phyloP scores from a whole-genome alignment of 1,140 invertebrate genomes.

The Scaptomyza montana region DNA sequence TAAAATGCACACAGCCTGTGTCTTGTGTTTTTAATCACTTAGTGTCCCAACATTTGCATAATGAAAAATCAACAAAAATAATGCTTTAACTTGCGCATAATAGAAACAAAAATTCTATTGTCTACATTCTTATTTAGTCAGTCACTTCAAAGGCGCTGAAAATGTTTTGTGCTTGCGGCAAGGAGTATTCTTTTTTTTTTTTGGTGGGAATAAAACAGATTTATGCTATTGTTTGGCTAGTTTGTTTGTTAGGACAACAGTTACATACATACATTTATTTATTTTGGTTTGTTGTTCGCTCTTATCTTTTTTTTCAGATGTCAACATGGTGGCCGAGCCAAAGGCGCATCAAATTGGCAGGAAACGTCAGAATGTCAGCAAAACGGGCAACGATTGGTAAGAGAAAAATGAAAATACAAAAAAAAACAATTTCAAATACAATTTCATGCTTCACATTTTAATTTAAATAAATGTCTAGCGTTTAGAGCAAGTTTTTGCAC shows the following conservation, averaged over 20 bases:
- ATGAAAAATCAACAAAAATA: conserved; percentile 55
- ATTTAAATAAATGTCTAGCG: conserved; percentile 67
- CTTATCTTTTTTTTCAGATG: conserved; percentile 70
- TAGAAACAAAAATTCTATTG: conserved; percentile 47
- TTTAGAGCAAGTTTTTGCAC: conserved; percentile 43
- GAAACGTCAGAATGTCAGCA: conserved; percentile 90
- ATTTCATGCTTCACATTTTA: conserved; percentile 58
- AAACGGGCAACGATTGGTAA: conserved; percentile 93
- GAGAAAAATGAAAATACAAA: background rate
- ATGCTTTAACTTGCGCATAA: conserved; percentile 30
- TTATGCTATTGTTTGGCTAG: conserved; percentile 20
- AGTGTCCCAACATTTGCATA: conserved; percentile 65
- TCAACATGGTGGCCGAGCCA: conserved; percentile 92
- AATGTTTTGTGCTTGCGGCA: conserved; percentile 30
- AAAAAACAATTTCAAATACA: conserved; percentile 28
- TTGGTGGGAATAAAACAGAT: conserved; percentile 39
- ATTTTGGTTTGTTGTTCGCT: conserved; percentile 13
- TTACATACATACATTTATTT: conserved; percentile 5
- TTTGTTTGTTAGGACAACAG: conserved; percentile 11
- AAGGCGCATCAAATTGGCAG: conserved; percentile 92
- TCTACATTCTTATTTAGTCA: conserved; percentile 27
- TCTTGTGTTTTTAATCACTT: conserved; percentile 57
- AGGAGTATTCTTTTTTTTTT: conserved; percentile 2
- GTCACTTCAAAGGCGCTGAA: conserved; percentile 54
- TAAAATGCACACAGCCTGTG: conserved; percentile 22